Evolutionary conservation across 2,797 vertebrate genomes (phyloP), one percentile per base, ranked within the genome.

Genomic region (Phoxinus dragarum): DNA sequence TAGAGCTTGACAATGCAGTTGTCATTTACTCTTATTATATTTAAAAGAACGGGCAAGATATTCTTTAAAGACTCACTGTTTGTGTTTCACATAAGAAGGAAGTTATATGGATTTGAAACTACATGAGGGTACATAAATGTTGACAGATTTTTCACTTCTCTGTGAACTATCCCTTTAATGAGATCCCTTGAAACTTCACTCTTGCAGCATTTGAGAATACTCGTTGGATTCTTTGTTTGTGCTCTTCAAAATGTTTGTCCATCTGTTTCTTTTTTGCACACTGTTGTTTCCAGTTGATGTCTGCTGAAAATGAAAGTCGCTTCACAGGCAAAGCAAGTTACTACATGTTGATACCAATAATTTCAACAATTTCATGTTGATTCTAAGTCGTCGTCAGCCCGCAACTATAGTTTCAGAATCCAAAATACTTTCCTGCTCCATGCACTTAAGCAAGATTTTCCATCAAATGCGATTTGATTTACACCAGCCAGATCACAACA

Each of bases 401-500:
- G 5, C 79, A 49, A 27, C 21, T 38, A 7, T 23, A 40, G 8
- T 31, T 80, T 52, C 54, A 85, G 42, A 72, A 61, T 72, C 66
- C 11, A 80, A 72, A 80, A 71, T 49, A 47, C 12, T 44, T 79
- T 27, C 49, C 34, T 23, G 14, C 23, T 56, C 67, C 23, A 42
- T 64, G 9, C 23, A 34, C 4, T 68, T 42, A 34, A 0, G 3
- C 47, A 59, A 44, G 10, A 67, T 84, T 77, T 77, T 85, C 76
- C 54, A 59, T 34, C 68, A 80, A 85, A 80, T 54, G 56, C 23
- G 42, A 84, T 72, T 72, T 64, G 83, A 72, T 80, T 85, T 80
- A 74, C 77, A 80, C 31, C 68, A 80, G 75, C 49, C 80, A 88
- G 86, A 85, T 74, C 8, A 31, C 82, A 79, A 85, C 73, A 36